Evolutionary conservation across 2,797 vertebrate species (phyloP).

Genomic region (Kryptopterus vitreolus): DNA sequence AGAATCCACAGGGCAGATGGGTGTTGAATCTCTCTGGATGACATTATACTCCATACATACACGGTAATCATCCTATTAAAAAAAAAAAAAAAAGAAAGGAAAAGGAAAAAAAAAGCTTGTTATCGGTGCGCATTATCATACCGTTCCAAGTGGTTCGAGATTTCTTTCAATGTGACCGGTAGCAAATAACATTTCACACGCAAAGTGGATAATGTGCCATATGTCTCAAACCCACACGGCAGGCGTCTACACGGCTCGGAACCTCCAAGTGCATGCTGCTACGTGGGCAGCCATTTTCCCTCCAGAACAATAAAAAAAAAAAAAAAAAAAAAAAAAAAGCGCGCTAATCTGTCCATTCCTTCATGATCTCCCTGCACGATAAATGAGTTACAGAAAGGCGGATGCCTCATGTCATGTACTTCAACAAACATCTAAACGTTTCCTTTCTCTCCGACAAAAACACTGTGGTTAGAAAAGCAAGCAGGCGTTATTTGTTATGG

Average conservation of each 20-base stretch:
- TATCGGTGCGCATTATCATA: background rate
- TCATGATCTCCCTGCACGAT: background rate
- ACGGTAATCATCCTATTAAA: slow-evolving; percentile 91
- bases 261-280: background rate
- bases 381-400: background rate
- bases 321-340: too few relatives aligned
- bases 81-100: slow-evolving; percentile 19
- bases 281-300: slow-evolving; percentile 10
- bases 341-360: background rate
- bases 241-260: background rate
- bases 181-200: background rate
- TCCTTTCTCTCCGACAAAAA: background rate
- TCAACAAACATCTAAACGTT: background rate
- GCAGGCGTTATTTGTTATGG: too few relatives aligned
- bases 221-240: slow-evolving; percentile 3
- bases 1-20: slow-evolving; percentile 92
- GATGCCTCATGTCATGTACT: background rate
- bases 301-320: slow-evolving; percentile 13
- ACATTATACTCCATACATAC: slow-evolving; percentile 91
- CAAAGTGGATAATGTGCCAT: background rate
- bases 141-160: background rate
- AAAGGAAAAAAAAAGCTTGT: too few relatives aligned
- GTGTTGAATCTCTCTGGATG: slow-evolving; percentile 89
- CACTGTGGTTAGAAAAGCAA: too few relatives aligned
- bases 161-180: background rate